Base-by-base conservation (phyloP, 2,888 invertebrate species). In the Augiades crinisus region DNA sequence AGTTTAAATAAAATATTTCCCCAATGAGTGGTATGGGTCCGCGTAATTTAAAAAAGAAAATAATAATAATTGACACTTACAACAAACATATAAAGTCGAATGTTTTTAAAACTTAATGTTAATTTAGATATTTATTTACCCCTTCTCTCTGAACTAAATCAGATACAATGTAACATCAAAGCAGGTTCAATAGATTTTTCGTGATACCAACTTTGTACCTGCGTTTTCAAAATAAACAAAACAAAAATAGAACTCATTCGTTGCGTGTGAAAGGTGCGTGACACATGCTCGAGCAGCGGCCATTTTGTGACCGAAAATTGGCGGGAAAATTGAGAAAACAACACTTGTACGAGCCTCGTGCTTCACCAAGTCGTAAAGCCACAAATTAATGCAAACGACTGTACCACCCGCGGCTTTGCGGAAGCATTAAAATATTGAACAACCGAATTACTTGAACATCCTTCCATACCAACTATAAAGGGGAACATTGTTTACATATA, bases 271-370 rank as follows among this genome's bases (percentile, higher is more conserved):
- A 55, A 58, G 64, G 70, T 76, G 81, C 81, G 82, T 82, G 81
- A 62, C 69, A 61, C 62, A 66, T 68, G 72, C 72, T 72, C 70
- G 67, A 61, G 65, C 64, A 67, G 68, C 75, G 70, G 80, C 83
- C 85, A 87, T 87, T 82, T 86, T 84, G 84, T 74, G 64, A 64
- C 72, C 71, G 75, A 70, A 82, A 82, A 85, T 83, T 84, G 81
- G 79, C 78, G 78, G 81, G 72, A 76, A 82, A 84, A 85, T 84
- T 80, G 78, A 81, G 80, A 81, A 78, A 84, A 83, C 80, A 74
- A 82, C 85, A 86, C 84, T 82, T 82, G 72, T 68, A 67, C 57
- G 47, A 61, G 50, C 55, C 55, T 53, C 54, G 60, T 57, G 56
- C 65, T 61, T 62, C 56, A 61, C 60, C 53, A 64, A 65, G 60